Evolutionary conservation across 2,113 vertebrate genomes (phyloP).

Genomic region (Echinops telfairi): DNA sequence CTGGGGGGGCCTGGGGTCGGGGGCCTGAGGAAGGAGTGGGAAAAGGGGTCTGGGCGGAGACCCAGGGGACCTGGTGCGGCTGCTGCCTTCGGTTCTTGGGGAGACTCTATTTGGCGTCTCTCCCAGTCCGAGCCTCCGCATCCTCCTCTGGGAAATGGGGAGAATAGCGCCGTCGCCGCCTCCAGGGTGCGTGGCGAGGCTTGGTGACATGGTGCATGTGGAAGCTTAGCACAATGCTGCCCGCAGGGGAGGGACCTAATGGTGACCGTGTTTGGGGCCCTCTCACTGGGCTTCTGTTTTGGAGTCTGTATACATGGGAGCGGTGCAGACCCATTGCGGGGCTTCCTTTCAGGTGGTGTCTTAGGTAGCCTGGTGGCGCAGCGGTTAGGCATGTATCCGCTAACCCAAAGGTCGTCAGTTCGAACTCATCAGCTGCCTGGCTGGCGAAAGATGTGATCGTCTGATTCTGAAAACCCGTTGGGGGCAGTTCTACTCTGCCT

Average conservation of each 20-base stretch:
- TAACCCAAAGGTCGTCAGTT: not conserved
- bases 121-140: not conserved
- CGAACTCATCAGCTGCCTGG: not conserved
- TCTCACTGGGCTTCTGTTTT: constrained; percentile 59
- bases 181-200: not conserved
- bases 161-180: not conserved
- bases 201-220: not conserved
- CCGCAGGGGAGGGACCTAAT: not conserved
- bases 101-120: not conserved
- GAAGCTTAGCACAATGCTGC: not conserved
- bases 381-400: not conserved
- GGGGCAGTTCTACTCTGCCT: not conserved
- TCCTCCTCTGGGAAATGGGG: constrained; percentile 52
- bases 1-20: too few species aligned
- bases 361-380: not conserved
- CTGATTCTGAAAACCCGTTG: not conserved
- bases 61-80: not conserved
- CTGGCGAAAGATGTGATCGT: not conserved
- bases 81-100: not conserved
- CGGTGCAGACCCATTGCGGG: not conserved
- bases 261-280: not conserved
- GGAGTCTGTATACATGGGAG: constrained; percentile 11
- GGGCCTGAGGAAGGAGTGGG: not conserved
- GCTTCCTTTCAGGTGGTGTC: not conserved
- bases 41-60: not conserved